Evolutionary conservation across 1,140 invertebrate species (phyloP).

Genomic region (Bombyx mori): DNA sequence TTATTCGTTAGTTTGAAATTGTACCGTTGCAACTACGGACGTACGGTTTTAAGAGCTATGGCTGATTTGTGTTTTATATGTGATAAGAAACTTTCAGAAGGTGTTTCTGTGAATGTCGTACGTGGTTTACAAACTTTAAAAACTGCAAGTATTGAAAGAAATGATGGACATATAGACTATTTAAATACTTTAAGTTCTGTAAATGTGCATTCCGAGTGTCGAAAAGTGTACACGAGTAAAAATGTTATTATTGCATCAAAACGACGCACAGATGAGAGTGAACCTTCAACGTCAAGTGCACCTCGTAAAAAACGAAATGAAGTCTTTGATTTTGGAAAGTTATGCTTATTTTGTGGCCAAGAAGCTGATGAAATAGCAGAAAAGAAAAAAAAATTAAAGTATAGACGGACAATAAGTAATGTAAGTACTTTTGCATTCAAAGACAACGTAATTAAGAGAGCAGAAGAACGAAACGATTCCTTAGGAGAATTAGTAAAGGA

Average conservation of each 20-base stretch:
- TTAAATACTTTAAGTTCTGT: conserved; percentile 46
- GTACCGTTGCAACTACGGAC: conserved; percentile 25
- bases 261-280: conserved; percentile 25
- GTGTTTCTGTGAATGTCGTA: conserved; percentile 12
- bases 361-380: conserved; percentile 27
- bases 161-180: conserved; percentile 24
- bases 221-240: conserved; percentile 39
- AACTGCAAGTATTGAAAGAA: conserved; percentile 31
- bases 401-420: conserved; percentile 33
- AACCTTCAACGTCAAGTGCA: conserved; percentile 29
- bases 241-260: conserved; percentile 32
- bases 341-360: conserved; percentile 42
- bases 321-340: conserved; percentile 35
- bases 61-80: conserved; percentile 36
- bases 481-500: conserved; percentile 37
- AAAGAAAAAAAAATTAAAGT: conserved; percentile 16
- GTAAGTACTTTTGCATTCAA: conserved; percentile 43
- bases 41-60: conserved; percentile 35
- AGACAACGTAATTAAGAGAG: conserved; percentile 10
- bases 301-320: conserved; percentile 36
- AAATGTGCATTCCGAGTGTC: conserved; percentile 34
- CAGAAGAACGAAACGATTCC: conserved; percentile 36
- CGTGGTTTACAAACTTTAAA: conserved; percentile 42
- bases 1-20: conserved; percentile 21
- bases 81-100: no score